Base-by-base conservation (phyloP, 2,797 vertebrate genomes). In the Pipistrellus pipistrellus region DNA sequence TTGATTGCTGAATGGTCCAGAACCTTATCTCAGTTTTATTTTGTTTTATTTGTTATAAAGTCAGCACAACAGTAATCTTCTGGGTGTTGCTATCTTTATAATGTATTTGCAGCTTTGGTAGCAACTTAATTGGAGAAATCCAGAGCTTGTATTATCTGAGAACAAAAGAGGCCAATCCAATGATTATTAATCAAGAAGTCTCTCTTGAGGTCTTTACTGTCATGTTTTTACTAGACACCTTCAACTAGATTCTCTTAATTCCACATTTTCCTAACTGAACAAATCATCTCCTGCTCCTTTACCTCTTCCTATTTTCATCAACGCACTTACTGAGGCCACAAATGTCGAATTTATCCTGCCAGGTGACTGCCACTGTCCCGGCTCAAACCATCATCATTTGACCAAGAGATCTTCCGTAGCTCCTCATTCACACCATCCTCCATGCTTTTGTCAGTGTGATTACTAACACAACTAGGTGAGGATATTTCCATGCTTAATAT, bases 1-100 rank as follows among this genome's bases (percentile, higher is more conserved):
- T 15, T 62, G 46, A 89, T 21, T n/a, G 32, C 23, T 35, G 71
- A 69, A 78, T 75, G 78, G 25, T 88, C 71, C 38, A 55, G 59
- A 88, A 64, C 14, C 27, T 53, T 30, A 84, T 73, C 48, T 88
- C 62, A 69, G 78, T 91, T 94, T 85, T 57, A 68, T 81, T 84
- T 77, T 17, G 20, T 71, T 76, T 85, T 78, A 62, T 6, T 64
- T 78, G 23, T 82, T 17, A 71, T 5, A 78, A 82, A 90, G 30
- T 21, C 51, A n/a, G 64, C 6, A 75, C 6, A 62, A 73, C 3
- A 78, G 64, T 11, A 83, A 87, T 69, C 32, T 89, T 76, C 25
- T 62, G 12, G 59, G 73, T 27, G 2, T 5, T 35, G 48, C 27
- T 80, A 51, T 62, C 81, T 76, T 87, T 81, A 59, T 41, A 71